A percentile compares a stretch with the other conserved stretches of the same genome.
phyloP scores from a whole-genome alignment of 2,888 invertebrate genomes.

The Macaria liturata region DNA sequence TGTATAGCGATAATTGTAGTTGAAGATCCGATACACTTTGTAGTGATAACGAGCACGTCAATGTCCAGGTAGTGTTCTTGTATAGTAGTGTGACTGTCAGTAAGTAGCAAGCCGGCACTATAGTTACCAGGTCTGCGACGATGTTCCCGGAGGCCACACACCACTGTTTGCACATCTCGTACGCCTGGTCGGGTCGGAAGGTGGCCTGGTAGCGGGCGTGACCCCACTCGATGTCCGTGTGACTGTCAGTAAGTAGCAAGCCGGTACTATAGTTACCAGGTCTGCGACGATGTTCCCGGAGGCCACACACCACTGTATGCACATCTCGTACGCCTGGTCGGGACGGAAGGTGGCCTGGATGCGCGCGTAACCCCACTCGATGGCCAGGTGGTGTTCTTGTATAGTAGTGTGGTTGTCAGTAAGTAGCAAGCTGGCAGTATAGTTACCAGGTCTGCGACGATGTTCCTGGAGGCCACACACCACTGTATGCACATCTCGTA shows the following conservation, averaged over 20 bases:
- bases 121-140: slow-evolving; percentile 92
- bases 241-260: too few relatives aligned
- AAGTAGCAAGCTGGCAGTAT: neutral
- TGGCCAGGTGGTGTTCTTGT: too few relatives aligned
- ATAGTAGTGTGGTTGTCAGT: too few relatives aligned
- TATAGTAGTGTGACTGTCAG: too few relatives aligned
- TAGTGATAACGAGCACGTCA: too few relatives aligned
- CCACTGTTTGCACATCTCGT: slow-evolving; percentile 98
- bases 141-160: slow-evolving; percentile 97
- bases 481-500: slow-evolving; percentile 98
- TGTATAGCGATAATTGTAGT: too few relatives aligned
- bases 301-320: slow-evolving; percentile 98
- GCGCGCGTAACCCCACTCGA: slow-evolving; percentile 96
- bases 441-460: slow-evolving; percentile 94
- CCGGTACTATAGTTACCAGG: too few relatives aligned
- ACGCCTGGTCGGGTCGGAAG: slow-evolving; percentile 95
- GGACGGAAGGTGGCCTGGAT: slow-evolving; percentile 95
- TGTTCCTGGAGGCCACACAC: slow-evolving; percentile 97
- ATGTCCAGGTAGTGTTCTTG: too few relatives aligned
- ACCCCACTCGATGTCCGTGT: slow-evolving; percentile 98
- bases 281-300: slow-evolving; percentile 97
- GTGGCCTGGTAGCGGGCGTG: slow-evolving; percentile 95
- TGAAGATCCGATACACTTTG: too few relatives aligned
- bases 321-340: slow-evolving; percentile 96
- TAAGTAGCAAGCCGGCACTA: neutral